These are phyloP conservation scores for Mormyrus proboscirostris DNA, from an alignment of 2,797 vertebrate species.

Conservation along the genomic window DNA sequence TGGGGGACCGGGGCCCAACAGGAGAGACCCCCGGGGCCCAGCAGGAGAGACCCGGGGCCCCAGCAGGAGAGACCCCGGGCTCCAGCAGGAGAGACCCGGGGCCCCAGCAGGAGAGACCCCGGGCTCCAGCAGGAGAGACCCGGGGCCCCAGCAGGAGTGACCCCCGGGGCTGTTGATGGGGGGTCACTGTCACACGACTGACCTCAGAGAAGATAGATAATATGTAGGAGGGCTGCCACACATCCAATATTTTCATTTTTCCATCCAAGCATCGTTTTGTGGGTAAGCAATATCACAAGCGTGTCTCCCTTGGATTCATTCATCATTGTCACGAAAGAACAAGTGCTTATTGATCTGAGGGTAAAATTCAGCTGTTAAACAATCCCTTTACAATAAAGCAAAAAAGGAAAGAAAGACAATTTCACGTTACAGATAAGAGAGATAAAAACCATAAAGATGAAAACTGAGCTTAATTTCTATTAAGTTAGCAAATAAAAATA, in stretches of 20 bases:
- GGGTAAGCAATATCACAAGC: conserved; percentile 62
- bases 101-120: not conserved
- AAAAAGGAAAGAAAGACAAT: not conserved
- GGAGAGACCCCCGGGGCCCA: not conserved
- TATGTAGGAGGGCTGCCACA: conserved; percentile 44
- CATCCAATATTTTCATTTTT: conserved; percentile 56
- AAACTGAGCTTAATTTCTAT: not conserved
- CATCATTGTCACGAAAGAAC: conserved; percentile 63
- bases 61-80: too few relatives aligned
- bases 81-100: not conserved
- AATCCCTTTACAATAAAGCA: conserved; percentile 31
- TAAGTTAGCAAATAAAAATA: not conserved
- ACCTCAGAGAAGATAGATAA: conserved; percentile 31
- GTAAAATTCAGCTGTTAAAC: conserved; percentile 49
- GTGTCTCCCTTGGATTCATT: conserved; percentile 54
- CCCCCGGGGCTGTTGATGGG: not conserved
- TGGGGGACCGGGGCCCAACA: not conserved
- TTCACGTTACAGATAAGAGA: not conserved
- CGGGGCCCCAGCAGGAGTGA: not conserved
- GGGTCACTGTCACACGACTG: conserved; percentile 32
- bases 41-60: too few relatives aligned
- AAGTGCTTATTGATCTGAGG: conserved; percentile 65
- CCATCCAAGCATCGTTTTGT: conserved; percentile 54
- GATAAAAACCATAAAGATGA: conserved; percentile 2
- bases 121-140: too few relatives aligned